A percentile compares a stretch with the other conserved stretches of the same genome.
Evolutionary conservation across 1,140 invertebrate genomes (phyloP).

Genomic region (Diachasma alloeum): DNA sequence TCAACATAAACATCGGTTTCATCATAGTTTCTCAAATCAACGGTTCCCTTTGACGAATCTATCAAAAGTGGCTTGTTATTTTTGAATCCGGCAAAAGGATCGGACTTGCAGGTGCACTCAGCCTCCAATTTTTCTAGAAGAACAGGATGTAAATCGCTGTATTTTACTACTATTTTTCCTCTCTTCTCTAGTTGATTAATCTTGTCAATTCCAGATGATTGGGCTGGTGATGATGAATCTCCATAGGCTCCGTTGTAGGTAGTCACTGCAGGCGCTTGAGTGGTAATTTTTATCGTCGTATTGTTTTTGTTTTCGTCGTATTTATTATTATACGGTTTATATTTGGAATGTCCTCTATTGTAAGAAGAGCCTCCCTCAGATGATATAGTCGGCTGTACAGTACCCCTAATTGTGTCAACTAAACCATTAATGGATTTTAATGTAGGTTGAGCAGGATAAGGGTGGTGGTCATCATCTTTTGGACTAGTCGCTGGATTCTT

Average conservation of each 20-base stretch:
- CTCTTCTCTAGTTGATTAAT: slow-evolving; percentile 58
- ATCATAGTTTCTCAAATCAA: slow-evolving; percentile 59
- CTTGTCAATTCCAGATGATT: slow-evolving; percentile 45
- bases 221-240: slow-evolving; percentile 30
- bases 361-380: slow-evolving; percentile 35
- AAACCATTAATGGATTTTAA: no score
- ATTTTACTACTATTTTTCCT: slow-evolving; percentile 70
- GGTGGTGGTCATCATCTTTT: no score
- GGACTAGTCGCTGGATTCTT: no score
- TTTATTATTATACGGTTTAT: slow-evolving; percentile 35
- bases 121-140: slow-evolving; percentile 75
- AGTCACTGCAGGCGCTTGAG: slow-evolving; percentile 33
- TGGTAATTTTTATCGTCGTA: neutral
- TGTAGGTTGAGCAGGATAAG: no score
- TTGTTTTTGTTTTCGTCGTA: slow-evolving; percentile 21
- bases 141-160: slow-evolving; percentile 74
- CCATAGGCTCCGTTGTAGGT: slow-evolving; percentile 43
- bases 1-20: slow-evolving; percentile 61
- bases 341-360: slow-evolving; percentile 46
- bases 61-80: slow-evolving; percentile 46
- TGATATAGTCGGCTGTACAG: no score
- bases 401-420: no score
- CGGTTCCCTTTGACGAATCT: slow-evolving; percentile 52
- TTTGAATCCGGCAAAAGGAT: slow-evolving; percentile 64
- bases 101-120: slow-evolving; percentile 76